These are phyloP conservation scores for Eubasilissa splendida DNA, from an alignment of 2,888 invertebrate species.

Conservation along the genomic window DNA sequence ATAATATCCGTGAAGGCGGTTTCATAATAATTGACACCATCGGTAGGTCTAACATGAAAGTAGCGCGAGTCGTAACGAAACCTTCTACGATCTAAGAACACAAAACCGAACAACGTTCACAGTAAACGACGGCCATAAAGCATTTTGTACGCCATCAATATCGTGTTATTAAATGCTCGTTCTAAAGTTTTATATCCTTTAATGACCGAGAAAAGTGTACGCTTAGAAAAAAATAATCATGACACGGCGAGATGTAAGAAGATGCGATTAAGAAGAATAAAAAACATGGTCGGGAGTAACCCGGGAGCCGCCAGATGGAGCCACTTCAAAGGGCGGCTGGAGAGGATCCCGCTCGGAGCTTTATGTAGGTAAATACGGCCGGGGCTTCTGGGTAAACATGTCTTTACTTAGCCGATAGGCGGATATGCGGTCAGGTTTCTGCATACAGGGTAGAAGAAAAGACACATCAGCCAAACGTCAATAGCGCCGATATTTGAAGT, in stretches of 20 bases:
- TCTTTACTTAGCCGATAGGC: conserved; percentile 18
- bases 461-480: conserved; percentile 24
- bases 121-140: conserved; percentile 27
- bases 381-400: conserved; percentile 35
- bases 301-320: conserved; percentile 54
- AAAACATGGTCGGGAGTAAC: conserved; percentile 12
- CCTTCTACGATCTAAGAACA: conserved; percentile 24
- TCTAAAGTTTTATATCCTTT: conserved; percentile 52
- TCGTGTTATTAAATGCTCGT: conserved; percentile 42
- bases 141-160: conserved; percentile 27
- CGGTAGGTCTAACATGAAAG: not conserved
- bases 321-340: conserved; percentile 53
- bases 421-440: conserved; percentile 23
- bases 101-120: conserved; percentile 1
- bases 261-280: conserved; percentile 37
- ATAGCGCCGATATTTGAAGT: conserved; percentile 34
- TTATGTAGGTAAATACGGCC: conserved; percentile 15
- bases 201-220: conserved; percentile 51
- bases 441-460: not conserved
- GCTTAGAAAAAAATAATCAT: conserved; percentile 52
- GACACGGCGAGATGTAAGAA: conserved; percentile 49
- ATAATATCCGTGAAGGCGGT: not conserved
- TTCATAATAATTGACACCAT: conserved; percentile 21
- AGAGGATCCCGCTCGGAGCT: conserved; percentile 13
- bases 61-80: conserved; percentile 14